Base-by-base conservation (phyloP, 1,140 invertebrate genomes). In the Drosophila athabasca region DNA sequence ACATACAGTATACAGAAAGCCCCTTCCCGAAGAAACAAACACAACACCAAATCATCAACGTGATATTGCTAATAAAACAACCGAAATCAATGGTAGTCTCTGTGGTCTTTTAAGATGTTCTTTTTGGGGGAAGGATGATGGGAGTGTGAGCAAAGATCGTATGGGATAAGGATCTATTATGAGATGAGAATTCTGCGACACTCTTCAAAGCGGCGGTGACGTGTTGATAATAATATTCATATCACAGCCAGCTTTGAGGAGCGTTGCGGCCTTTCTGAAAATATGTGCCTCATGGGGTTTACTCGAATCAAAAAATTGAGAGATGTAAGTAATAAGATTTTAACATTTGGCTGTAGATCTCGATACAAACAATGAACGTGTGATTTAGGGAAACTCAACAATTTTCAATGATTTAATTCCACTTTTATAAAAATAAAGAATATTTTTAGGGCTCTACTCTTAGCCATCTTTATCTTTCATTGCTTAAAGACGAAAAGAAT, bases 171-270 rank as follows among this genome's bases (percentile, higher is more conserved):
- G 7, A 7, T 46, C 29, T 7, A n/a, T 6, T 17, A 15, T 8
- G 17, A 6, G 5, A 17, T 8, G 0, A 9, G 22, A 59, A 66
- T 62, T 62, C 62, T 72, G 66, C 79, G 64, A 78, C 75, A 35
- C 62, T 79, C 75, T 65, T 83, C 55, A 83, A 76, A 65, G 80
- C 67, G 80, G 80, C 62, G 48, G 78, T 83, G 80, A 83, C 51
- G 81, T 83, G 80, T 83, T 70, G 26, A 15, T 43, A 48, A 41
- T 13, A 62, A 65, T 90, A 92, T 91, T 94, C 95, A 96, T 96
- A 96, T 97, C 96, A 95, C 95, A 95, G 95, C 95, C 95, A 95
- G 95, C 95, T 95, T 96, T 96, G 95, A 95, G 95, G 95, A 95
- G 95, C 95, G 94, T 61, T 71, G 68, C 55, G 55, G 55, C 31